Conservation (phyloP, 1,140 invertebrate genomes). For the Halesus radiatus region DNA sequence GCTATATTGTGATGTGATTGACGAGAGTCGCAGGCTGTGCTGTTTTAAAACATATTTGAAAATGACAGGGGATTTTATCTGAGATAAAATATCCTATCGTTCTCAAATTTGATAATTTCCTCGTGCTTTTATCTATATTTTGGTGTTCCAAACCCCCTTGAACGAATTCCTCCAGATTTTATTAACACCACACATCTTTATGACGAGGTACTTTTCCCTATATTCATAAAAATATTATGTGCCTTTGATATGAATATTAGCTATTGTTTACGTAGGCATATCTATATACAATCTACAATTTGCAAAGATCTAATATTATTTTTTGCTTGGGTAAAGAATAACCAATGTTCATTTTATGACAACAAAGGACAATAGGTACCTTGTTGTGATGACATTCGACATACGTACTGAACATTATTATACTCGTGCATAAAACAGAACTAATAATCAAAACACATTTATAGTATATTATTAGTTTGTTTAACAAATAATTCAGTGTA, state of each 20-base stretch:
- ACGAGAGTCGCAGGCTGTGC: neutral
- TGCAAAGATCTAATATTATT: neutral
- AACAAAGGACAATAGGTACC: slow-evolving; percentile 2
- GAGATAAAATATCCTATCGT: slow-evolving; percentile 34
- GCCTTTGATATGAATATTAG: neutral
- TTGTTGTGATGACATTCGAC: neutral
- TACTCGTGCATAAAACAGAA: too few species aligned
- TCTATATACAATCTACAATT: neutral
- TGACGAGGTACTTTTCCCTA: slow-evolving; percentile 34
- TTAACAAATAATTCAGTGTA: neutral
- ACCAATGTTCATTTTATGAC: neutral
- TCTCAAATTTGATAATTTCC: slow-evolving; percentile 27
- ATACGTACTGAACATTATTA: neutral
- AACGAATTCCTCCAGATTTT: neutral
- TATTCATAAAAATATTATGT: neutral
- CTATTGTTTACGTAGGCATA: neutral
- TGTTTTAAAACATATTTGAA: slow-evolving; percentile 24
- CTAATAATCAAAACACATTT: neutral
- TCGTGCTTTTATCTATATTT: neutral
- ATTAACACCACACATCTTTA: slow-evolving; percentile 29
- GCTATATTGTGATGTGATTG: neutral
- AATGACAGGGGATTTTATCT: slow-evolving; percentile 41
- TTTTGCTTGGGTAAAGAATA: neutral
- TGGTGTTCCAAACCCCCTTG: neutral
- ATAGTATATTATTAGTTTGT: neutral